Base-by-base conservation (phyloP, 2,888 invertebrate species). In the Iphiclides podalirius region DNA sequence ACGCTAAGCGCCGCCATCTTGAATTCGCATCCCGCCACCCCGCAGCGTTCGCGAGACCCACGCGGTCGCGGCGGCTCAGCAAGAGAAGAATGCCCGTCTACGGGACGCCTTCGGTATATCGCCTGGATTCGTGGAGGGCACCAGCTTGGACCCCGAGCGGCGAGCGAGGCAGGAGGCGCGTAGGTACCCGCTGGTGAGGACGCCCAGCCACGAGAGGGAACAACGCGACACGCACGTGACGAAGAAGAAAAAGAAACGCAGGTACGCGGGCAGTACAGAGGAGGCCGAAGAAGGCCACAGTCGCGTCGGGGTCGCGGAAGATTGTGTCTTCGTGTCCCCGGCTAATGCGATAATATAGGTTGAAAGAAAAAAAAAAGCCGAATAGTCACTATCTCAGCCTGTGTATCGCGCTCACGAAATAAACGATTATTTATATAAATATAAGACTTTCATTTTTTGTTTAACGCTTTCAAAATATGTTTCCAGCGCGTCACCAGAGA, bases 41-140 rank as follows among this genome's bases (percentile, higher is more conserved):
- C 53, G 33, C 88, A 97, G 97, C 84, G 96, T 96, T 54, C 95
- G 95, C 54, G 98, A 98, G 76, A 98, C 97, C 38, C 98, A 99
- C 89, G 96, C 98, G 80, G 93, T 97, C 58, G 98, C 98, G 0
- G 97, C 97, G 79, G 98, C 98, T 15, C 98, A 98, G 77, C 95
- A 96, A 70, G 96, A 96, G 81, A 98, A 98, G 85, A 98, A 98
- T 90, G 96, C 96, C 1, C 93, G 94, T 48, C 90, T 98, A 53
- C 93, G 97, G 46, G 96, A 96, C 76, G 98, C 98, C 3, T 98
- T 98, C 79, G 98, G 98, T 49, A 96, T 99, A 63, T 95, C 96
- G 17, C 95, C 96, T 64, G 94, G 93, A 69, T 98, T 98, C 87
- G 95, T 97, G 47, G 98, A 98, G 79, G 98, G 98, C 57, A 94